A percentile compares a stretch with the other conserved stretches of the same genome.
phyloP scores from a whole-genome alignment of 2,888 invertebrate species.

The Tetranychus truncatus region DNA sequence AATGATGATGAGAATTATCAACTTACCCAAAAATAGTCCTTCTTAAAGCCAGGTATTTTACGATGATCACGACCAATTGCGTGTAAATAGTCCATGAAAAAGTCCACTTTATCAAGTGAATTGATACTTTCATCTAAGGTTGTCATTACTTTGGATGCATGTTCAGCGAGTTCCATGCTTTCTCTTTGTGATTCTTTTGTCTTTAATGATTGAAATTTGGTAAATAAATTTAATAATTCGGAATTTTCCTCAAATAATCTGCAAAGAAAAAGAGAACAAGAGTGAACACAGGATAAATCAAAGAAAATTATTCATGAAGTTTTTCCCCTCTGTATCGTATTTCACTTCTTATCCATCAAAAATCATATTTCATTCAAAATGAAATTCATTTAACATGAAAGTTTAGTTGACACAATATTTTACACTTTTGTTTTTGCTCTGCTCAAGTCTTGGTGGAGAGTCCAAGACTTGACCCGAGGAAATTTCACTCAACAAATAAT shows the following conservation, averaged over 20 bases:
- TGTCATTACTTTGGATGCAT: slow-evolving; percentile 68
- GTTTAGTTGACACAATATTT: too few relatives aligned
- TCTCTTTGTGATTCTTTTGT: slow-evolving; percentile 32
- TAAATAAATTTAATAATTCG: slow-evolving; percentile 57
- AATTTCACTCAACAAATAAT: too few relatives aligned
- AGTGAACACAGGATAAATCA: not conserved
- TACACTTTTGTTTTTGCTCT: too few relatives aligned
- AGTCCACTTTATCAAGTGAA: slow-evolving; percentile 62
- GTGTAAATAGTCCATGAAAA: slow-evolving; percentile 59
- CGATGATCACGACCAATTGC: slow-evolving; percentile 65
- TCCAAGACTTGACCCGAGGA: too few relatives aligned
- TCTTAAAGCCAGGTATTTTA: slow-evolving; percentile 64
- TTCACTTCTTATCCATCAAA: too few relatives aligned
- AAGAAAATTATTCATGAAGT: not conserved
- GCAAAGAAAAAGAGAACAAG: slow-evolving; percentile 30
- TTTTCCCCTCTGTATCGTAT: too few relatives aligned
- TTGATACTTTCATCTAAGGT: slow-evolving; percentile 73
- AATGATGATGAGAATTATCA: too few relatives aligned
- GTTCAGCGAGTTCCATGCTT: slow-evolving; percentile 63
- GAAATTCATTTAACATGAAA: too few relatives aligned
- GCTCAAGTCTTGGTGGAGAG: too few relatives aligned
- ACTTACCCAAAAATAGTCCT: slow-evolving; percentile 66
- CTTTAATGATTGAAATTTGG: slow-evolving; percentile 37
- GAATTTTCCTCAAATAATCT: slow-evolving; percentile 71
- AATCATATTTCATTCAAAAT: too few relatives aligned